These are phyloP conservation scores for Phodopus roborovskii DNA, from an alignment of 2,113 vertebrate species.

Conservation along the genomic window DNA sequence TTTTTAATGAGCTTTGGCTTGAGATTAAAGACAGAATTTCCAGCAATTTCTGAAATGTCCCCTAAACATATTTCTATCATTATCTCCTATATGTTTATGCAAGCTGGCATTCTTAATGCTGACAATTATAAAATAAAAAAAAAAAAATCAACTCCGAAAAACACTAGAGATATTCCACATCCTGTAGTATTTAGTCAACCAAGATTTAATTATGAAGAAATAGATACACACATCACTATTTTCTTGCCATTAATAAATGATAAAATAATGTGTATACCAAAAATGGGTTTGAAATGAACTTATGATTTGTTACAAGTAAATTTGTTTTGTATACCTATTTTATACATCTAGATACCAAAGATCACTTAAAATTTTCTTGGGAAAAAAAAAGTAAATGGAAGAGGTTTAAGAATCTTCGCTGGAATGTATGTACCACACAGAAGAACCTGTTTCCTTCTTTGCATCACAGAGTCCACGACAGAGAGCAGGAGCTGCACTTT, in stretches of 20 bases:
- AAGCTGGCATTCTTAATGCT: neutral
- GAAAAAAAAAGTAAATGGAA: no score
- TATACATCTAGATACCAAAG: neutral
- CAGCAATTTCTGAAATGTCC: neutral
- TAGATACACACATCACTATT: neutral
- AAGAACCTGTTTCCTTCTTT: neutral
- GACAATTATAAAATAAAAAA: neutral
- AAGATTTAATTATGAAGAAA: neutral
- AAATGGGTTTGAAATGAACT: neutral
- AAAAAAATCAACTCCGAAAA: neutral
- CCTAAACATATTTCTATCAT: neutral
- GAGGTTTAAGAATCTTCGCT: neutral
- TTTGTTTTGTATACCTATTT: neutral
- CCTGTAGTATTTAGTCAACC: neutral
- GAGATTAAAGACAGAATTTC: neutral
- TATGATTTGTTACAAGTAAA: neutral
- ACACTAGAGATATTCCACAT: neutral
- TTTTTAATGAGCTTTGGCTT: neutral
- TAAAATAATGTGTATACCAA: neutral
- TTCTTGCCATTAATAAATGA: neutral
- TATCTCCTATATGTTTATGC: neutral
- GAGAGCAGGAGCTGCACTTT: neutral
- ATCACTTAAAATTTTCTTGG: neutral
- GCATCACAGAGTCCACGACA: neutral
- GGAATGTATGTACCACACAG: neutral